Base-by-base conservation (phyloP, 2,113 vertebrate species). In the Urocynchramus pylzowi region DNA sequence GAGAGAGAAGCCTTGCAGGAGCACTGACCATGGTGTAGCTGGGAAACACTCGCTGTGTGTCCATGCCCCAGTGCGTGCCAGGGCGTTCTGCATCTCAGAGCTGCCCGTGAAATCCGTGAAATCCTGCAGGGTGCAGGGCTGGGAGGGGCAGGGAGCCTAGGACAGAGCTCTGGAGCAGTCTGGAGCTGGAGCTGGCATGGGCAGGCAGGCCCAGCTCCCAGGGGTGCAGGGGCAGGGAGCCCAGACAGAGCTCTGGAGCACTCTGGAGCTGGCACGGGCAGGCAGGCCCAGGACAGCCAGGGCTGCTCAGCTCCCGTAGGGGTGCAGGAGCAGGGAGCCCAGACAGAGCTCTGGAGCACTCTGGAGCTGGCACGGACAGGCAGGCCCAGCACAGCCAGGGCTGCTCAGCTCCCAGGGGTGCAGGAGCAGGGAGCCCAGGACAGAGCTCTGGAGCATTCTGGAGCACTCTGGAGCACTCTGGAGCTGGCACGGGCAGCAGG, bases 1-100 rank as follows among this genome's bases (percentile, higher is more conserved):
- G 4, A 7, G 71, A 28, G 33, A 26, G 89, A 4, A 68, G 67
- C 73, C 84, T 50, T 11, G 77, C 77, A 31, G 87, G 90, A 69
- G 41, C 41, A 0, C 18, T 11, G 1, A 4, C 54, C 31, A 1
- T 6, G 30, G 26, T 15, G 0, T 5, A 13, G 35, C 42, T 64
- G 50, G 45, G 22, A 16, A 21, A 18, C 8, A 1, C 10, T 15
- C 0, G 0, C 1, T 2, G 7, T 14, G 0, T 37, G 45, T 28
- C 49, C 11, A 0, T 4, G 1, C 7, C 81, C 81, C 1, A 0
- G 1, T 3, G 19, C 59, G 64, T 27, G 13, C 61, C 19, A 2
- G 27, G 7, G 1, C 11, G 37, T 7, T 76, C 50, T 31, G 13
- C 31, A 0, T 9, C 15, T 23, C 2, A 5, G 74, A 41, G 73